Conservation (phyloP, 2,797 vertebrate genomes). For the Enteromius viviparus region DNA sequence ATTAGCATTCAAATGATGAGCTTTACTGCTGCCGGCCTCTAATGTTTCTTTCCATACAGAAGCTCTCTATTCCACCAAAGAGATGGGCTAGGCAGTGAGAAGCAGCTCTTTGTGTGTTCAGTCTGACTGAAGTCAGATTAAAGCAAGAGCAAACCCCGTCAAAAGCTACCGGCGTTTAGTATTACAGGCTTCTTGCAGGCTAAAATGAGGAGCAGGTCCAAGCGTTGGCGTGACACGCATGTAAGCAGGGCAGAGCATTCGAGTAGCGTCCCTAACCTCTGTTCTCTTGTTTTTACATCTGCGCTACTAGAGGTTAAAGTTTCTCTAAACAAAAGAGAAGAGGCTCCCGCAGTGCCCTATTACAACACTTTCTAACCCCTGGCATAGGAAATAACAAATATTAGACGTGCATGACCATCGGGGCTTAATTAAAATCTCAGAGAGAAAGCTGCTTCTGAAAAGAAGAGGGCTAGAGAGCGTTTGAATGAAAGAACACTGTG, state of each 20-base stretch:
- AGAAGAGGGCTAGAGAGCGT: background rate
- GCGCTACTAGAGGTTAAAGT: slow-evolving; percentile 54
- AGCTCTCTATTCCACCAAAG: slow-evolving; percentile 40
- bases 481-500: background rate
- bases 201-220: slow-evolving; percentile 17
- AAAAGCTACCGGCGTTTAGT: slow-evolving; percentile 30
- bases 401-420: slow-evolving; percentile 29
- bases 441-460: slow-evolving; percentile 7
- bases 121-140: slow-evolving; percentile 49
- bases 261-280: slow-evolving; percentile 35
- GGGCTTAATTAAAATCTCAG: slow-evolving; percentile 52
- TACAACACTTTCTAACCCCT: slow-evolving; percentile 47
- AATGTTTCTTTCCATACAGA: slow-evolving; percentile 35
- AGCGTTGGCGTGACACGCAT: slow-evolving; percentile 34
- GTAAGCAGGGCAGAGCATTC: slow-evolving; percentile 11
- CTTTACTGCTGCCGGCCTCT: slow-evolving; percentile 10
- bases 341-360: slow-evolving; percentile 51
- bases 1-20: slow-evolving; percentile 37
- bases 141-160: slow-evolving; percentile 30
- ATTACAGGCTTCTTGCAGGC: slow-evolving; percentile 41
- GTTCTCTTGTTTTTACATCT: slow-evolving; percentile 19
- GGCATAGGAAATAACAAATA: slow-evolving; percentile 50
- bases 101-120: slow-evolving; percentile 43
- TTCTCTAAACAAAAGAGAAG: slow-evolving; percentile 47
- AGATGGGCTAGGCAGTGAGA: slow-evolving; percentile 33